Evolutionary conservation across 2,888 invertebrate species (phyloP).

Genomic region (Zeuzera pyrina): DNA sequence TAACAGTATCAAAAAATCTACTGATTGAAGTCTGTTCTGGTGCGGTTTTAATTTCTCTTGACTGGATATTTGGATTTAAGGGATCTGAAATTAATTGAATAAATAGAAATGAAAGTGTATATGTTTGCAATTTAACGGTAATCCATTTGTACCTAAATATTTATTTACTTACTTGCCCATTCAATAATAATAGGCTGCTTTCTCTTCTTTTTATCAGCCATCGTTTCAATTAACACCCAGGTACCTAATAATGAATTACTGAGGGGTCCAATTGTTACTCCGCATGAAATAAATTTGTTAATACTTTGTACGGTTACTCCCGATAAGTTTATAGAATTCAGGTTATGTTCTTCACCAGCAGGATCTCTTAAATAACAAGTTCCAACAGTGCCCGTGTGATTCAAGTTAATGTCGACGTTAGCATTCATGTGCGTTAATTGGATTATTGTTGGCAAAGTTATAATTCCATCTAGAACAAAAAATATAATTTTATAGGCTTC

Average conservation of each 20-base stretch:
- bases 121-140: neutral
- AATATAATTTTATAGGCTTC: neutral
- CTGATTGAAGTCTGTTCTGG: neutral
- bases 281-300: conserved; percentile 6
- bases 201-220: conserved; percentile 5
- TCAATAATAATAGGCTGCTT: conserved; percentile 5
- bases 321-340: conserved; percentile 5
- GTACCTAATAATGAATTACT: conserved; percentile 5
- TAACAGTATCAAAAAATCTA: neutral
- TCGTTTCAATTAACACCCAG: conserved; percentile 8
- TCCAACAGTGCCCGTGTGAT: conserved; percentile 6
- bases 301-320: conserved; percentile 5
- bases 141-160: conserved; percentile 2
- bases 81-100: neutral
- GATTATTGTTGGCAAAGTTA: conserved; percentile 3
- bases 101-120: neutral
- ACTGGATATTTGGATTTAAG: neutral
- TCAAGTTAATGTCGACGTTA: conserved; percentile 6
- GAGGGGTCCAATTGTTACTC: conserved; percentile 8
- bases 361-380: conserved; percentile 6
- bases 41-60: neutral
- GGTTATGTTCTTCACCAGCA: conserved; percentile 3
- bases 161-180: conserved; percentile 11
- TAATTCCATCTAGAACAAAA: conserved; percentile 6
- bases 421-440: conserved; percentile 5